Percentiles rank a stretch among this genome's conserved stretches.
phyloP scores from a whole-genome alignment of 1,140 invertebrate genomes.

The Drosophila teissieri region DNA sequence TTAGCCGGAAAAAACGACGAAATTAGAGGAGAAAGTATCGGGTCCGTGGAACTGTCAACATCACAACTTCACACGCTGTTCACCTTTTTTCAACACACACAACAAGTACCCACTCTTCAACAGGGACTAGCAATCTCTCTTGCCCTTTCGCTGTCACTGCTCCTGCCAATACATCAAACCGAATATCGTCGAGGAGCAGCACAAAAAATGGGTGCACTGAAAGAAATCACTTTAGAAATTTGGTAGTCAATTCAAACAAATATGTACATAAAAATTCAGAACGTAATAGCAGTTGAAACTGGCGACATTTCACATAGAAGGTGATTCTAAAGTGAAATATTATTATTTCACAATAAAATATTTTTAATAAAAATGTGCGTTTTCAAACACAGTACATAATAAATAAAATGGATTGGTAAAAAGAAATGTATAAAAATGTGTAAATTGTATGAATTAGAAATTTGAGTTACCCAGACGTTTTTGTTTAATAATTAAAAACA shows the following conservation, averaged over 20 bases:
- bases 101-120: neutral
- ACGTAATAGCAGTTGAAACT: too few species aligned
- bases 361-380: too few species aligned
- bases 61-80: slow-evolving; percentile 43
- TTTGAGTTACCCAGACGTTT: neutral
- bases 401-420: too few species aligned
- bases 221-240: neutral
- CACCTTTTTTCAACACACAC: slow-evolving; percentile 32
- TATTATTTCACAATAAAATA: too few species aligned
- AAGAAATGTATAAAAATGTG: too few species aligned
- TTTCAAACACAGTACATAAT: too few species aligned
- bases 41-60: slow-evolving; percentile 42
- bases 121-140: slow-evolving; percentile 29
- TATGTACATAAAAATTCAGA: neutral
- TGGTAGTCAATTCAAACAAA: neutral
- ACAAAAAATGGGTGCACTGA: slow-evolving; percentile 10
- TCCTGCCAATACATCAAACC: slow-evolving; percentile 76
- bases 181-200: neutral
- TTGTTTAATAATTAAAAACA: neutral
- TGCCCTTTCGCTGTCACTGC: slow-evolving; percentile 23
- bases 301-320: too few species aligned
- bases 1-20: slow-evolving; percentile 32
- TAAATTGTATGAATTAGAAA: neutral
- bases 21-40: slow-evolving; percentile 24
- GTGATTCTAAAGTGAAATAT: too few species aligned